phyloP scores from a whole-genome alignment of 2,888 invertebrate species.

The Plebejus anna region DNA sequence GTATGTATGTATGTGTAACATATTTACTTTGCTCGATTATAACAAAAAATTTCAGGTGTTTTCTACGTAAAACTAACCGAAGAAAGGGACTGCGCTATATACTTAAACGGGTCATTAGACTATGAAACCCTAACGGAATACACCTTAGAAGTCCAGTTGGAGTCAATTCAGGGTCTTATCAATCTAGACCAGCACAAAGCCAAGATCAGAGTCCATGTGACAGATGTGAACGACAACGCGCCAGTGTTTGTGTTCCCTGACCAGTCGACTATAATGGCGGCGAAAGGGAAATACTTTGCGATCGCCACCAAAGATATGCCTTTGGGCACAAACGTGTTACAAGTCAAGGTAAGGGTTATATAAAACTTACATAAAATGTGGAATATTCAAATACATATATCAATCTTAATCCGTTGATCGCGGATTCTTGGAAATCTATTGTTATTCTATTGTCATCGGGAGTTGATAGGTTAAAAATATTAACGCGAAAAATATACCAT shows the following conservation, averaged over 20 bases:
- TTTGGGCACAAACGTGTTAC: conserved; percentile 87
- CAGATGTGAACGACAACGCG: conserved; percentile 93
- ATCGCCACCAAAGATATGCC: conserved; percentile 87
- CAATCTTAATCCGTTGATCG: too few species aligned
- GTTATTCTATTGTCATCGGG: too few species aligned
- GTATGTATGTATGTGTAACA: too few species aligned
- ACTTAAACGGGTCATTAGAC: conserved; percentile 86
- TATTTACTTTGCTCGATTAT: too few species aligned
- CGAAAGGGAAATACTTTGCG: conserved; percentile 87
- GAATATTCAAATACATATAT: too few species aligned
- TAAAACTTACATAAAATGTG: too few species aligned
- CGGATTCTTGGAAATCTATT: too few species aligned
- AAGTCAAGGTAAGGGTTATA: conserved; percentile 81
- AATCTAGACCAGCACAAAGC: conserved; percentile 88
- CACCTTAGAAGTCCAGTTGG: conserved; percentile 86
- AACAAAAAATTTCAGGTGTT: conserved; percentile 66
- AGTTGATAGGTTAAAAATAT: too few species aligned
- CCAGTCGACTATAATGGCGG: conserved; percentile 72
- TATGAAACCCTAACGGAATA: conserved; percentile 88
- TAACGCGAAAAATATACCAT: too few species aligned
- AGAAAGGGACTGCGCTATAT: conserved; percentile 90
- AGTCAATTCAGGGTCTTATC: conserved; percentile 89
- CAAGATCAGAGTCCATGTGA: conserved; percentile 88
- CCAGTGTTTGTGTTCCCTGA: conserved; percentile 89
- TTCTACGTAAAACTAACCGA: conserved; percentile 87